phyloP scores from a whole-genome alignment of 2,888 invertebrate genomes.

The Loripinus fragilis region DNA sequence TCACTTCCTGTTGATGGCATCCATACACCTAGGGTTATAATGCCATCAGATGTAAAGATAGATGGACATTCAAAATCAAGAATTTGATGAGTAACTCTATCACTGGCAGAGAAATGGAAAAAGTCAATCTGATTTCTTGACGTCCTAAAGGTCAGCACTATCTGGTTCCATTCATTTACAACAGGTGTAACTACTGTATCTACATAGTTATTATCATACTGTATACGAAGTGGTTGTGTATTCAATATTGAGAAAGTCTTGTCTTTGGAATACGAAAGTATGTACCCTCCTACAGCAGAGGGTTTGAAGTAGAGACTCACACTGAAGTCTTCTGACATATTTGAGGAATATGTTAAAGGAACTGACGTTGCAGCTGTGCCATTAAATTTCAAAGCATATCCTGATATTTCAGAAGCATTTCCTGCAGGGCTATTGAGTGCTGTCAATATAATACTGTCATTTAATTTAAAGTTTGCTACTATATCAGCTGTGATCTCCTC shows the following conservation, averaged over 20 bases:
- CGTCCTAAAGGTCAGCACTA: constrained; percentile 63
- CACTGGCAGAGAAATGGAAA: constrained; percentile 61
- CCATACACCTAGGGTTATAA: constrained; percentile 68
- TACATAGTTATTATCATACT: constrained; percentile 39
- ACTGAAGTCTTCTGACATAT: constrained; percentile 55
- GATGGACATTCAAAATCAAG: constrained; percentile 49
- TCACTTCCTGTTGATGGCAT: constrained; percentile 56
- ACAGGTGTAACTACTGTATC: constrained; percentile 38
- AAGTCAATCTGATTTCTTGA: constrained; percentile 44
- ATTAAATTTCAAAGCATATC: constrained; percentile 68
- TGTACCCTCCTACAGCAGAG: constrained; percentile 54
- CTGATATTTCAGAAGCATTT: constrained; percentile 41
- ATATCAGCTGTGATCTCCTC: constrained; percentile 45
- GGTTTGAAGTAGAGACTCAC: constrained; percentile 71
- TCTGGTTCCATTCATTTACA: constrained; percentile 68
- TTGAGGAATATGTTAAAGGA: constrained; percentile 45
- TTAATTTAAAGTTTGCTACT: constrained; percentile 37
- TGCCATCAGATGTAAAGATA: constrained; percentile 61
- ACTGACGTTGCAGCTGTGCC: constrained; percentile 57
- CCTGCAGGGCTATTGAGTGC: constrained; percentile 37
- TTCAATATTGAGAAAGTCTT: constrained; percentile 66
- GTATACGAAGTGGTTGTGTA: constrained; percentile 57
- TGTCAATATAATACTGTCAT: constrained; percentile 50
- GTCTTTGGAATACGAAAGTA: constrained; percentile 64
- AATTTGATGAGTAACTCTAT: constrained; percentile 59